These are phyloP conservation scores for Chaenogobius annularis DNA, from an alignment of 2,113 vertebrate species.

Conservation along the genomic window DNA sequence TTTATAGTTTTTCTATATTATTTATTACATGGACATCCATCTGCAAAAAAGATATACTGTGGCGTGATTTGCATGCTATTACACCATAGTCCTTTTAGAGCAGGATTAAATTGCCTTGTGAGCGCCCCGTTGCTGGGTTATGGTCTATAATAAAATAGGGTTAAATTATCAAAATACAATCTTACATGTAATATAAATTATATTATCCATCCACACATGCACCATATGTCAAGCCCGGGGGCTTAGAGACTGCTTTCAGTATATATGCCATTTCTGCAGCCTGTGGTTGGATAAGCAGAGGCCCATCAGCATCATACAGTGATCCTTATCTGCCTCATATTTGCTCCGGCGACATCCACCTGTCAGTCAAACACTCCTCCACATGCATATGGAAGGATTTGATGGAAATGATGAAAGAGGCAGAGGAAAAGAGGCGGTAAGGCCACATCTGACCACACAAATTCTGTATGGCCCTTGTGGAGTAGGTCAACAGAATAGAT, in stretches of 20 bases:
- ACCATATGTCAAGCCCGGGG: constrained; percentile 37
- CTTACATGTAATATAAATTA: not conserved
- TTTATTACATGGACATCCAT: too few relatives aligned
- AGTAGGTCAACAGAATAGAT: not conserved
- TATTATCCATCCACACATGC: not conserved
- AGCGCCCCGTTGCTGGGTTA: not conserved
- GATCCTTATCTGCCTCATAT: constrained; percentile 48
- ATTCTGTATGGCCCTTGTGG: constrained; percentile 9
- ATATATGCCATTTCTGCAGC: constrained; percentile 45
- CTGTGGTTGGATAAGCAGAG: constrained; percentile 39
- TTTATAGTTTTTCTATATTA: too few relatives aligned
- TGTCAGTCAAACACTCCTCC: constrained; percentile 44
- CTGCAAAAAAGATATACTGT: too few relatives aligned
- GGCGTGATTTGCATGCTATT: not conserved
- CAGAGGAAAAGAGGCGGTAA: constrained; percentile 15
- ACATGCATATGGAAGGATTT: constrained; percentile 39
- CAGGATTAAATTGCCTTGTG: not conserved
- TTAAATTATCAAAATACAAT: not conserved
- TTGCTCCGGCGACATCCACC: constrained; percentile 52
- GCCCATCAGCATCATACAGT: constrained; percentile 47
- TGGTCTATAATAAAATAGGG: not conserved
- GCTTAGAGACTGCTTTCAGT: constrained; percentile 35
- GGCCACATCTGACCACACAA: constrained; percentile 14
- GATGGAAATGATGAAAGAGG: constrained; percentile 46
- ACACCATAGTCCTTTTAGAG: not conserved